phyloP scores from a whole-genome alignment of 2,888 invertebrate genomes.

The Embidobia sp. region DNA sequence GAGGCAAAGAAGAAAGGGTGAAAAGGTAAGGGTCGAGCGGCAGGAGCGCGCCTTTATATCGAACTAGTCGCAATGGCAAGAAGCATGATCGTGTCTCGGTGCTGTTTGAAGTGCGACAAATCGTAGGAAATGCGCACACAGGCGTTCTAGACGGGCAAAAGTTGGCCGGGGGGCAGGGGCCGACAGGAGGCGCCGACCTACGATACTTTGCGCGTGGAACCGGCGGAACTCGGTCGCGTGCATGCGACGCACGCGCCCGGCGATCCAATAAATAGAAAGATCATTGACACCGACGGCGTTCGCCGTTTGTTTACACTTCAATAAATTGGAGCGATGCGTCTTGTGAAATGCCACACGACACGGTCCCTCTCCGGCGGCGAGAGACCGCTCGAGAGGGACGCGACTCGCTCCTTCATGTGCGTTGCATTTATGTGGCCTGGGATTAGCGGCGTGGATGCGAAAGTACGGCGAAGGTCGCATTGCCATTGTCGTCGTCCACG shows the following conservation, averaged over 20 bases:
- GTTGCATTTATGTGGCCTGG: constrained; percentile 19
- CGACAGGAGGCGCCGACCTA: constrained; percentile 49
- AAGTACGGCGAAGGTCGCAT: constrained; percentile 41
- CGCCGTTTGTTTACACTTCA: constrained; percentile 63
- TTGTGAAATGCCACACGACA: constrained; percentile 37
- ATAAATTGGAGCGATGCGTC: constrained; percentile 48
- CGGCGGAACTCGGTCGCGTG: constrained; percentile 49
- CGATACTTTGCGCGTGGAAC: constrained; percentile 45
- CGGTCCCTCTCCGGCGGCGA: neutral
- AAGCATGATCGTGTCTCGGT: too few relatives aligned
- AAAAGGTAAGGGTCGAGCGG: too few relatives aligned
- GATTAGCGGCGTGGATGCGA: constrained; percentile 31
- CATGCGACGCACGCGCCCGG: constrained; percentile 67
- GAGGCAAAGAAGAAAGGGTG: too few relatives aligned
- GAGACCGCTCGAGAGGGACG: neutral
- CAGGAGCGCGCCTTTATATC: too few relatives aligned
- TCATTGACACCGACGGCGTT: constrained; percentile 71
- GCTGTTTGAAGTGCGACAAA: too few relatives aligned
- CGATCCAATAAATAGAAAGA: constrained; percentile 75
- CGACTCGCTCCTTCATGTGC: constrained; percentile 16
- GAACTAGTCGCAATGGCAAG: too few relatives aligned
- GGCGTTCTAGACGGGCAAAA: constrained; percentile 1
- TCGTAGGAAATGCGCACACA: too few relatives aligned
- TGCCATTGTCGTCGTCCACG: constrained; percentile 43
- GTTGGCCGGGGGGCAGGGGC: neutral